phyloP scores from a whole-genome alignment of 53 echinoderm and acorn worm genomes.

The Holothuria scabra region DNA sequence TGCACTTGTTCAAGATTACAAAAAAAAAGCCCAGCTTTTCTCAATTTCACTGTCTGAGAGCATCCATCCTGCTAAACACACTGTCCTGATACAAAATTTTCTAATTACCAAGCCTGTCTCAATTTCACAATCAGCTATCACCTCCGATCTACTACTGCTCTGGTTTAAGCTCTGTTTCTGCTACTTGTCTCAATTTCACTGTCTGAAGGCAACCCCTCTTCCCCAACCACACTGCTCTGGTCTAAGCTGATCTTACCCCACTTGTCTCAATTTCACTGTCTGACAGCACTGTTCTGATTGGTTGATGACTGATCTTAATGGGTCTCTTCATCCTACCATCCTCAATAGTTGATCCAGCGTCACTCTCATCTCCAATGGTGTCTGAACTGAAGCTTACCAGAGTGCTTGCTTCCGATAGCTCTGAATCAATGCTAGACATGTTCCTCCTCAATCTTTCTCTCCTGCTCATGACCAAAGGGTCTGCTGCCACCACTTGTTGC shows the following conservation, averaged over 20 bases:
- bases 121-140: too few species aligned
- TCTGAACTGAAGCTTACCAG: constrained; percentile 91
- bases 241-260: constrained; percentile 58
- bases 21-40: too few species aligned
- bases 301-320: constrained; percentile 88
- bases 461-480: constrained; percentile 31
- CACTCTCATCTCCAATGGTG: constrained; percentile 93
- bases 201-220: too few species aligned
- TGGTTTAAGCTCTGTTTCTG: too few species aligned
- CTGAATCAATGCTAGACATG: constrained; percentile 89
- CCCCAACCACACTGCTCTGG: background rate
- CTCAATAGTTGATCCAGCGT: constrained; percentile 77
- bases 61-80: too few species aligned
- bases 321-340: constrained; percentile 69
- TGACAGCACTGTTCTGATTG: constrained; percentile 88
- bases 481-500: background rate
- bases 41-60: too few species aligned
- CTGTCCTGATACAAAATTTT: too few species aligned
- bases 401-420: constrained; percentile 92
- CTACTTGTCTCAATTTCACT: too few species aligned
- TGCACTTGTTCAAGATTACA: too few species aligned
- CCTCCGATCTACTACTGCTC: too few species aligned
- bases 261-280: constrained; percentile 95
- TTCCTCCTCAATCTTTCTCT: constrained; percentile 71
- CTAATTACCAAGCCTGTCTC: too few species aligned